These are phyloP conservation scores for Dusona sp. DNA, from an alignment of 2,888 invertebrate species.

Conservation along the genomic window DNA sequence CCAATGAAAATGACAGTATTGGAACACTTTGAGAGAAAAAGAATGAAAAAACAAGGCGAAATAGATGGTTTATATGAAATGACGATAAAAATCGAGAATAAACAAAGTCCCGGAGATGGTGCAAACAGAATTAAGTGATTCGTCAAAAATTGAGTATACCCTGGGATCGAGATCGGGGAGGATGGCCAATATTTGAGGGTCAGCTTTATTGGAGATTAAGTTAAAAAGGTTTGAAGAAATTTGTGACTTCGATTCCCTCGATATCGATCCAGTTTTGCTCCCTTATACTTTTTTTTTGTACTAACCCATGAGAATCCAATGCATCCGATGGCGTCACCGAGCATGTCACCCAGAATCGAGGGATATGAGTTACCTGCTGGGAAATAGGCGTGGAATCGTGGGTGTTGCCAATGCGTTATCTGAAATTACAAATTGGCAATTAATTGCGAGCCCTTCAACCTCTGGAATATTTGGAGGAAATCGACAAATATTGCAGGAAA, in stretches of 20 bases:
- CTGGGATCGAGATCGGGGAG: not conserved
- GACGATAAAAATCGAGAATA: constrained; percentile 29
- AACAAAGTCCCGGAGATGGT: constrained; percentile 38
- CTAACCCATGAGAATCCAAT: constrained; percentile 99
- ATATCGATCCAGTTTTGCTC: constrained; percentile 17
- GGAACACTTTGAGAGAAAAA: not conserved
- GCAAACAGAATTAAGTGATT: constrained; percentile 69
- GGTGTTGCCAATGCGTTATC: constrained; percentile 99
- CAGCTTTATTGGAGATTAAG: not conserved
- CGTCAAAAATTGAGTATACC: constrained; percentile 58
- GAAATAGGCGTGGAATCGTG: constrained; percentile 99
- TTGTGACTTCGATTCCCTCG: not conserved
- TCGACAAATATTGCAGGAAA: not conserved
- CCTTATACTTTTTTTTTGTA: constrained; percentile 20
- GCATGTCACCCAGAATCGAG: constrained; percentile 98
- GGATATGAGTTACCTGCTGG: constrained; percentile 99
- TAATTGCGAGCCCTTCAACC: not conserved
- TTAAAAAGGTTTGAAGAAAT: constrained; percentile 10
- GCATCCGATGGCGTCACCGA: constrained; percentile 97
- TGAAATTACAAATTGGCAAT: constrained; percentile 74
- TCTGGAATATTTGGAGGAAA: not conserved
- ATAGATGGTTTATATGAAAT: not conserved
- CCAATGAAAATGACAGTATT: not conserved
- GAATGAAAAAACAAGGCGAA: not conserved
- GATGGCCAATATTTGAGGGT: constrained; percentile 36